Percentiles rank a stretch among this genome's conserved stretches.
These are phyloP conservation scores for Caenorhabditis briggsae DNA, from an alignment of 1,140 invertebrate genomes.

Conservation along the genomic window DNA sequence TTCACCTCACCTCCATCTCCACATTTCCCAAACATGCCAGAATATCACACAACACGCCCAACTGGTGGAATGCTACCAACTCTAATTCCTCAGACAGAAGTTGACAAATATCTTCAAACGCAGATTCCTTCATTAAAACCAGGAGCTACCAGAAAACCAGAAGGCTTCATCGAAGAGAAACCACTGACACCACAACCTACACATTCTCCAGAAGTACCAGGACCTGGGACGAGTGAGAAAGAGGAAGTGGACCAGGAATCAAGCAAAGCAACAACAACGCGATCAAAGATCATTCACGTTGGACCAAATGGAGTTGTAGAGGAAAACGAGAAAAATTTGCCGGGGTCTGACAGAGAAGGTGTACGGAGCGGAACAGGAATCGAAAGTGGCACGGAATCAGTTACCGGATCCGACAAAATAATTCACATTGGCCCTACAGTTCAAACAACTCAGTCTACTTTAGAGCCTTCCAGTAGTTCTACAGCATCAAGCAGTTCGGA, in stretches of 20 bases:
- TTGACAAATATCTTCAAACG: slow-evolving; percentile 50
- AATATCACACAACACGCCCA: not conserved
- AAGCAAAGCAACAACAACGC: not conserved
- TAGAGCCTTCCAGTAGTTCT: not conserved
- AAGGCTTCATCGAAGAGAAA: slow-evolving; percentile 34
- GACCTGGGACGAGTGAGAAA: not conserved
- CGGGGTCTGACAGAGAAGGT: not conserved
- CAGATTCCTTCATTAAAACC: slow-evolving; percentile 11
- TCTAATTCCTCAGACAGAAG: slow-evolving; percentile 1
- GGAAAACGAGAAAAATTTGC: not conserved
- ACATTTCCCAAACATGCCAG: not conserved
- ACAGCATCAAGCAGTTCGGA: not conserved
- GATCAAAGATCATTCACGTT: slow-evolving; percentile 32
- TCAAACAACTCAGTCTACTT: not conserved
- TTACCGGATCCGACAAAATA: slow-evolving; percentile 8
- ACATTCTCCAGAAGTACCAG: too few relatives aligned
- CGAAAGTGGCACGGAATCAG: not conserved
- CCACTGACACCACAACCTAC: not conserved
- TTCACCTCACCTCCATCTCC: not conserved
- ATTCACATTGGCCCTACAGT: slow-evolving; percentile 41
- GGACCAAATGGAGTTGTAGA: slow-evolving; percentile 10
- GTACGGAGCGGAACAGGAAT: not conserved
- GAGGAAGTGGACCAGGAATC: not conserved
- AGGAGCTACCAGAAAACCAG: not conserved
- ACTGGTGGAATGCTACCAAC: slow-evolving; percentile 31